Base-by-base conservation (phyloP, 2,888 invertebrate species). In the Biston stratarius region DNA sequence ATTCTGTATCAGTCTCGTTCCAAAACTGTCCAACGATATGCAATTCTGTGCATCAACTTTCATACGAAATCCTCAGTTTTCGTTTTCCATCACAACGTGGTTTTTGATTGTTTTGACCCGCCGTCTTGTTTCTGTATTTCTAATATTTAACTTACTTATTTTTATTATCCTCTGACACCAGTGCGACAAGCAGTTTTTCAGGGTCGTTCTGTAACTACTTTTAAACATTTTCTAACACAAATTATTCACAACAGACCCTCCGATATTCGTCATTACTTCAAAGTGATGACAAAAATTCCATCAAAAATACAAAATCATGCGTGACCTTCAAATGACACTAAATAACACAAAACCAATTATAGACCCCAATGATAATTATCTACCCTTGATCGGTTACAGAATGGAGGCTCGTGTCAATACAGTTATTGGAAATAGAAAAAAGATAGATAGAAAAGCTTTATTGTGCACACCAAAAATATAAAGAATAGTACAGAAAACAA, bases 331-430 rank as follows among this genome's bases (percentile, higher is more conserved):
- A 64, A 69, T 56, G 44, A 61, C 66, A 71, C 49, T 44, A 38
- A 60, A 59, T 62, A 68, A 60, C 45, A 55, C 45, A 64, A 64
- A 71, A 62, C 65, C 67, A 55, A 66, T 69, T 61, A 66, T 64
- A 60, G 48, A 69, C 70, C 69, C 36, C 61, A 68, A 71, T 72
- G 73, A 70, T 74, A 60, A 67, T 70, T 62, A 69, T 69, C 77
- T 73, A 82, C 77, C 78, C 79, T 71, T 72, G 77, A 80, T 79
- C 77, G 75, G 77, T 64, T 65, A 47, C 62, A 36, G 48, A 61
- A 64, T 62, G 51, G 8, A 36, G 62, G 59, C 72, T 61, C 73
- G 69, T 69, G 72, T 67, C 69, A 57, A 70, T 62, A 61, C 14
- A 44, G 33, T 55, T 70, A 65, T 57, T 72, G 56, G 64, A 60